These are phyloP conservation scores for Ennomos quercinarius DNA, from an alignment of 2,888 invertebrate species.

Conservation along the genomic window DNA sequence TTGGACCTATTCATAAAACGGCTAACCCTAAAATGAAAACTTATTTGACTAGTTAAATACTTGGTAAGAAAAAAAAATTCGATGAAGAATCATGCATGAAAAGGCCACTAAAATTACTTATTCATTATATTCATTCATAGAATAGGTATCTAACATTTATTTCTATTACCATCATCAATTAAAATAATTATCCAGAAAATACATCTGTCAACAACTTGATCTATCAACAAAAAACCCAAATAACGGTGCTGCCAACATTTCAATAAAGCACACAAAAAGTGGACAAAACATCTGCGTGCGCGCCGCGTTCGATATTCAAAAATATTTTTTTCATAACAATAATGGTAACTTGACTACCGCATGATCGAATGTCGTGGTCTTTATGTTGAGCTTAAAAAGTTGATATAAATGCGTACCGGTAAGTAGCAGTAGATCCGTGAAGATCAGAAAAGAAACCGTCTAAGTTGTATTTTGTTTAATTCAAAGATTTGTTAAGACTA, in stretches of 20 bases:
- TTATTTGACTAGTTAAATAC: too few species aligned
- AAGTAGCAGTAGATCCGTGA: background rate
- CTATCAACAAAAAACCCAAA: conserved; percentile 51
- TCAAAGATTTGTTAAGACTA: too few species aligned
- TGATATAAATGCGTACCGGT: background rate
- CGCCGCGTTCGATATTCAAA: conserved; percentile 71
- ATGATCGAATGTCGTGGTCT: conserved; percentile 60
- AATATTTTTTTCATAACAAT: conserved; percentile 64
- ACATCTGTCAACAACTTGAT: conserved; percentile 65
- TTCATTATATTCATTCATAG: background rate
- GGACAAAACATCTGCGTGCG: conserved; percentile 76
- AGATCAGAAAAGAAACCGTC: too few species aligned
- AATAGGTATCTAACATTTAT: background rate
- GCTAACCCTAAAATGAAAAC: too few species aligned
- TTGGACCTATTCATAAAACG: too few species aligned
- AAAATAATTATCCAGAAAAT: conserved; percentile 25
- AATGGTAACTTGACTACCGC: conserved; percentile 69
- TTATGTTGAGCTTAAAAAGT: conserved; percentile 37
- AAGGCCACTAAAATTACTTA: background rate
- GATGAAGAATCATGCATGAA: too few species aligned
- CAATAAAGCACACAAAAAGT: conserved; percentile 73
- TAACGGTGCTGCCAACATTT: conserved; percentile 67
- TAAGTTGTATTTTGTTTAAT: too few species aligned
- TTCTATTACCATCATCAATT: conserved; percentile 3
- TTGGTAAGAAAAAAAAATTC: too few species aligned